A percentile compares a stretch with the other conserved stretches of the same genome.
Conservation (phyloP, 2,113 vertebrate genomes). For the Lethenteron reissneri region DNA sequence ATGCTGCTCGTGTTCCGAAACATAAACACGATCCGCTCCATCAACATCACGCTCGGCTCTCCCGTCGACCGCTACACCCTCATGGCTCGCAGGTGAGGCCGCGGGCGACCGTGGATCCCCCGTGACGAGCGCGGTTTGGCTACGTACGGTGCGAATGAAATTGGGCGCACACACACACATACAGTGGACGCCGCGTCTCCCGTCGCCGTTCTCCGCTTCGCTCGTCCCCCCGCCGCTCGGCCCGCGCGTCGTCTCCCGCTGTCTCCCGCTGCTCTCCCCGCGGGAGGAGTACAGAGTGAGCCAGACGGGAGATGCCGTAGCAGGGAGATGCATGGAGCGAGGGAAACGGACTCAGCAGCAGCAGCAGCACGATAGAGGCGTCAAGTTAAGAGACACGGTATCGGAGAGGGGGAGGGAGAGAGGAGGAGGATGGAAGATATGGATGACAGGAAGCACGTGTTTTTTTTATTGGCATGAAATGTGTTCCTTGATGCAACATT, state of each 20-base stretch:
- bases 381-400: too few species aligned
- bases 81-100: slow-evolving; percentile 54
- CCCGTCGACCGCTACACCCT: slow-evolving; percentile 52
- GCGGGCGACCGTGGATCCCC: rapidly evolving
- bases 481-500: too few species aligned
- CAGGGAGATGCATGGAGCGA: too few species aligned
- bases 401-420: too few species aligned
- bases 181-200: not conserved
- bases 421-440: too few species aligned
- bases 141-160: not conserved
- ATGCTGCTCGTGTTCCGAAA: slow-evolving; percentile 70
- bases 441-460: too few species aligned
- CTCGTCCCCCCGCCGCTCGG: not conserved
- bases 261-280: not conserved
- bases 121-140: rapidly evolving
- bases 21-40: slow-evolving; percentile 53
- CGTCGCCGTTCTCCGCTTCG: not conserved
- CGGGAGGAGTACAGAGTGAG: not conserved
- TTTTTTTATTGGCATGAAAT: too few species aligned
- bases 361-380: too few species aligned
- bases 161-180: not conserved
- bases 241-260: not conserved
- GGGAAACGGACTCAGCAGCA: too few species aligned
- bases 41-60: slow-evolving; percentile 34
- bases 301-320: too few species aligned